Percentiles rank a stretch among this genome's conserved stretches.
Evolutionary conservation across 2,113 vertebrate species (phyloP).

Genomic region (Nettapus auritus): DNA sequence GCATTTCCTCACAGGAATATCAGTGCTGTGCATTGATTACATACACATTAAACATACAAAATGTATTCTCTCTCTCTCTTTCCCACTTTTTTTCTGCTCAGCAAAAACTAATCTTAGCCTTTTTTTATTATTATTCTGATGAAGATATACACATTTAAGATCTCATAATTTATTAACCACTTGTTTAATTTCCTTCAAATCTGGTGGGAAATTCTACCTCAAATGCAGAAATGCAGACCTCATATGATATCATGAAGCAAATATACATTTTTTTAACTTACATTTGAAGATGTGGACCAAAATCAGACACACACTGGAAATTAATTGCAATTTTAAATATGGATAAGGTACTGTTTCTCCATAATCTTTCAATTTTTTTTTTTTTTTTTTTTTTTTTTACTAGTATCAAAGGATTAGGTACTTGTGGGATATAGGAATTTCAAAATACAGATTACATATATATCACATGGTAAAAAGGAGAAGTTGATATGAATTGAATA

Average conservation of each 20-base stretch:
- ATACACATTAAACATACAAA: background rate
- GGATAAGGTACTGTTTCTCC: background rate
- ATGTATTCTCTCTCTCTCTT: background rate
- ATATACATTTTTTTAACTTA: background rate
- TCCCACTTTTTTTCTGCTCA: background rate
- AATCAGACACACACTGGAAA: background rate
- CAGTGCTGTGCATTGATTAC: background rate
- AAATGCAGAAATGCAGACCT: background rate
- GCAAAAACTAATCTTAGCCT: background rate
- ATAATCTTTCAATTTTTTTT: background rate
- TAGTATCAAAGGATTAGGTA: background rate
- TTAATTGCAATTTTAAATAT: background rate
- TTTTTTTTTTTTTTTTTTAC: background rate
- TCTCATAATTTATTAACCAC: constrained; percentile 32
- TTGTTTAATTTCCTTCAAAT: constrained; percentile 24
- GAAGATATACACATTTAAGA: constrained; percentile 13
- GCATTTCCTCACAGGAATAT: background rate
- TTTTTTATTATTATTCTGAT: background rate
- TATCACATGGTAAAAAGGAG: background rate
- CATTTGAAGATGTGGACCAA: background rate
- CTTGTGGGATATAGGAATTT: background rate
- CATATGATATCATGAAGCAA: background rate
- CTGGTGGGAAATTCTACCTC: background rate
- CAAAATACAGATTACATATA: background rate
- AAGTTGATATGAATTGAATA: background rate